Evolutionary conservation across 2,888 invertebrate species (phyloP), one percentile per base, ranked within the genome.

Genomic region (Ectropis crepuscularia): DNA sequence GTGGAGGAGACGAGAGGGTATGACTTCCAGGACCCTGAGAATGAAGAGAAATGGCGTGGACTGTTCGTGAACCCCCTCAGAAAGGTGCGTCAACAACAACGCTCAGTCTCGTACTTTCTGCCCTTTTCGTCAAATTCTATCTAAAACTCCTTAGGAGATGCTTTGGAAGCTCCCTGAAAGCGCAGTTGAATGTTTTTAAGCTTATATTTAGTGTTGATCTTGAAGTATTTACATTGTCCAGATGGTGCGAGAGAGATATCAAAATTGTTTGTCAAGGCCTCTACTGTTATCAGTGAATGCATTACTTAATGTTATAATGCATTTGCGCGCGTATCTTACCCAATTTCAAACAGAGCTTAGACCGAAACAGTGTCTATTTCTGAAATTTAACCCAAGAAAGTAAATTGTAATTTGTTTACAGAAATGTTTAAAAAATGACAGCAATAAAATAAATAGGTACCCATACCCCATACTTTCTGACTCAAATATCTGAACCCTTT

Each of bases 21-120:
- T 93, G 97, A 98, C 94, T 98, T 98, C 92, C 95, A 95, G 86
- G 96, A 96, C 87, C 96, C 96, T 83, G 98, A 98, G 89, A 98
- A 98, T 93, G 95, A 95, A 77, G 95, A 95, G 76, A 98, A 98
- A 95, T 99, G 98, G 98, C 96, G 96, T 84, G 98, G 98, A 72
- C 94, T 98, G 73, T 96, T 99, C 89, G 95, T 97, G 83, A 95
- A 95, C 82, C 96, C 98, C 55, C 94, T 99, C 80, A 96, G 96
- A 89, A 97, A 97, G 96, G 98, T 98, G 92, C 88, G 88, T 83
- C 67, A 69, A 64, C 58, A 65, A 47, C n/a, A 45, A 41, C 50
- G 36, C 57, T 45, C 5, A 42, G 0, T 36, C 36, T 38, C 42
- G 5, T 42, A 57, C 57, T 49, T 50, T 49, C n/a, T 16, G 12